Conservation (phyloP, 2,888 invertebrate species). For the Neoascia interrupta region DNA sequence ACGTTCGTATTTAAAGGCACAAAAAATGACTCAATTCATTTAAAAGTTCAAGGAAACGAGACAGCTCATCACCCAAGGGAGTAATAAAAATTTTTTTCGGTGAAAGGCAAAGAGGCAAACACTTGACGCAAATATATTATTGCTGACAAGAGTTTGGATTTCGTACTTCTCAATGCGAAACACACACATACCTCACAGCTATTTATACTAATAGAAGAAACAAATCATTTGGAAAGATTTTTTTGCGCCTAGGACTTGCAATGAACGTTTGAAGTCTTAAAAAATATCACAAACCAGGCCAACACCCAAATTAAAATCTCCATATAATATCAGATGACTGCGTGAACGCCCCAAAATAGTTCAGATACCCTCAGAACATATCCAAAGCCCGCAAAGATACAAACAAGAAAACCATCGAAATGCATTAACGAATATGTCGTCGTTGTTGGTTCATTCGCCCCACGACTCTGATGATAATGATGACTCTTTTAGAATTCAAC, state of each 20-base stretch:
- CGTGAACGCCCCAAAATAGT: conserved; percentile 54
- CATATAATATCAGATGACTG: conserved; percentile 49
- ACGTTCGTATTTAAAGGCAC: too few species aligned
- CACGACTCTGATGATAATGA: conserved; percentile 52
- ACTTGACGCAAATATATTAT: conserved; percentile 20
- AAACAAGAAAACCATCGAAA: conserved; percentile 46
- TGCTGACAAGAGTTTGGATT: background rate
- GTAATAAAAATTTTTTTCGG: conserved; percentile 1
- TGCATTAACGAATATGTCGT: conserved; percentile 60
- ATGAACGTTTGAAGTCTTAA: background rate
- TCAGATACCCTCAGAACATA: conserved; percentile 30
- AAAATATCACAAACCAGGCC: background rate
- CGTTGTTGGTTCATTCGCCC: conserved; percentile 58
- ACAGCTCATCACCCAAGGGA: background rate
- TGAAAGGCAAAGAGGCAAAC: background rate
- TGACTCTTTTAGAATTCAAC: conserved; percentile 68
- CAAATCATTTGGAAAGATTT: background rate
- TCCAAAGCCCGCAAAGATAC: background rate
- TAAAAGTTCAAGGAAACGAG: too few species aligned
- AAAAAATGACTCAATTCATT: too few species aligned
- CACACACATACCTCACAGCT: background rate
- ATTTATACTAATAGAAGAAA: background rate
- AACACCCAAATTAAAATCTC: conserved; percentile 33
- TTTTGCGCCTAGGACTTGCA: background rate
- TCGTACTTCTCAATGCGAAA: background rate